These are phyloP conservation scores for Morpho deidamia DNA, from an alignment of 2,888 invertebrate species.

Conservation along the genomic window DNA sequence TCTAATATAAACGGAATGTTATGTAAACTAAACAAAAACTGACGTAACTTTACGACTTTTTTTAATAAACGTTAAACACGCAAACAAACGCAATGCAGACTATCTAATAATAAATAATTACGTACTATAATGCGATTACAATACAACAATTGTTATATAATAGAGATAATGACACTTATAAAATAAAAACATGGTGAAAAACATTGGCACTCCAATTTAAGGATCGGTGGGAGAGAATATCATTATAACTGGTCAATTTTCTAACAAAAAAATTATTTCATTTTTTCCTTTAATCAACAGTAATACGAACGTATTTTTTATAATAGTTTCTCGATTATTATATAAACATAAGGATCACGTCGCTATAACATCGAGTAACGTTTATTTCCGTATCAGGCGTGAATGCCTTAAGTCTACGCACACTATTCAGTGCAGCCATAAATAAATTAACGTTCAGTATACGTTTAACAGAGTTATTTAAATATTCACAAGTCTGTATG, in stretches of 20 bases:
- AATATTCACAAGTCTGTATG: no score
- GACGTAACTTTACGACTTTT: no score
- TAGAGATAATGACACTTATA: slow-evolving; percentile 20
- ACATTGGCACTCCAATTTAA: slow-evolving; percentile 41
- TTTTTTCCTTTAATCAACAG: background rate
- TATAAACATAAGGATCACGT: no score
- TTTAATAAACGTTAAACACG: background rate
- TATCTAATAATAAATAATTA: slow-evolving; percentile 55
- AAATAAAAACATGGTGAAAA: slow-evolving; percentile 12
- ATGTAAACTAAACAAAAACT: no score
- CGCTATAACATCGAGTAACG: no score
- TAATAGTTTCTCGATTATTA: background rate
- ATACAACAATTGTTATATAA: slow-evolving; percentile 45
- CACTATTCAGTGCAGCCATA: no score
- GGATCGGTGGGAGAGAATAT: slow-evolving; percentile 49
- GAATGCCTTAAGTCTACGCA: no score
- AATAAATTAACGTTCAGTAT: no score
- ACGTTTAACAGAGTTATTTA: no score
- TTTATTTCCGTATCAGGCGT: no score
- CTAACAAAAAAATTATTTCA: background rate
- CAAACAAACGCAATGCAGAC: slow-evolving; percentile 56
- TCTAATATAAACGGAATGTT: no score
- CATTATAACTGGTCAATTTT: slow-evolving; percentile 29
- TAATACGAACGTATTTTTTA: background rate
- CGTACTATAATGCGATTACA: slow-evolving; percentile 64